These are phyloP conservation scores for Gambusia holbrooki DNA, from an alignment of 2,113 vertebrate genomes.

Conservation along the genomic window DNA sequence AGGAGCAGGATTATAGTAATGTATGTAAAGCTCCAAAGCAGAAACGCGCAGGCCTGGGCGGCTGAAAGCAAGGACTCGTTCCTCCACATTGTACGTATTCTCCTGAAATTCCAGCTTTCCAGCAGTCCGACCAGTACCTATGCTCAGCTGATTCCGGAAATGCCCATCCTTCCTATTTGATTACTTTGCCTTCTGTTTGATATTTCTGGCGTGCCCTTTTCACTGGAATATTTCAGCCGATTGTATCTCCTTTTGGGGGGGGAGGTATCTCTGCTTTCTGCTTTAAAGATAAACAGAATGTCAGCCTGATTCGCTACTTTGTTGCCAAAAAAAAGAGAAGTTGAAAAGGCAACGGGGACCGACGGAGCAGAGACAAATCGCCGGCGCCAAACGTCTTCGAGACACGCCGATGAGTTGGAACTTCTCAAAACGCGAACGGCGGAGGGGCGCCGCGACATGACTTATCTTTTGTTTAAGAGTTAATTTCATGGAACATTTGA, in stretches of 20 bases:
- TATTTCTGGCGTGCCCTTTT: constrained; percentile 70
- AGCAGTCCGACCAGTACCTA: constrained; percentile 23
- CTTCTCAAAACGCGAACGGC: constrained; percentile 4
- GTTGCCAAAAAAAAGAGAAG: constrained; percentile 4
- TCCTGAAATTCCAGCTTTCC: constrained; percentile 9
- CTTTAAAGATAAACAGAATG: constrained; percentile 70
- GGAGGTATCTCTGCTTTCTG: constrained; percentile 48
- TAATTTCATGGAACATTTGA: constrained; percentile 68
- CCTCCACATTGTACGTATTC: constrained; percentile 21
- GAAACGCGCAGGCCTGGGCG: constrained; percentile 5
- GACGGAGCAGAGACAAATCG: constrained; percentile 17
- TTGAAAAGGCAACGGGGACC: constrained; percentile 12
- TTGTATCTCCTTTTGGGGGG: constrained; percentile 51
- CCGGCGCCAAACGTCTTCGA: constrained; percentile 38
- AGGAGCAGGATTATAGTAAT: constrained; percentile 56
- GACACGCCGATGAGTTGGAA: background rate
- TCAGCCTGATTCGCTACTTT: constrained; percentile 51
- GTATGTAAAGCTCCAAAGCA: constrained; percentile 55
- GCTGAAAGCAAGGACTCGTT: constrained; percentile 15
- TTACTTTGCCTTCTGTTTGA: constrained; percentile 56
- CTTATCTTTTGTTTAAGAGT: constrained; percentile 62
- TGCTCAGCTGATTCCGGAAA: constrained; percentile 26
- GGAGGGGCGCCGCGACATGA: constrained; percentile 31
- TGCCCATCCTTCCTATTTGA: constrained; percentile 50
- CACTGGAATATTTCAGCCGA: constrained; percentile 53